Conservation (phyloP, 2,888 invertebrate genomes). For the Drosophila borborema region DNA sequence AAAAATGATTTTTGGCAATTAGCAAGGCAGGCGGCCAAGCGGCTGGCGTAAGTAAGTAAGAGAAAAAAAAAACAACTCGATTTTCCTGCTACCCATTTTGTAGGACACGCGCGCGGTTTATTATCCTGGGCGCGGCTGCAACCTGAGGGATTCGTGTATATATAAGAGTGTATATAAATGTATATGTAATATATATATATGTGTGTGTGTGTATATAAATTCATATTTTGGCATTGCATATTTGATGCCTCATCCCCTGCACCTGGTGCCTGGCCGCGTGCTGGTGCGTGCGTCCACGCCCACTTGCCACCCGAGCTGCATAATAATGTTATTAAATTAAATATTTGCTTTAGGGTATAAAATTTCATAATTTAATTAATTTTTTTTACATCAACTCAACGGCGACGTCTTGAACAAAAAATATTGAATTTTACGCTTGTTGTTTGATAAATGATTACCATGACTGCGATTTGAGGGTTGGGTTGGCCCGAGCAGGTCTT, state of each 20-base stretch:
- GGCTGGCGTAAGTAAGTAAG: constrained; percentile 23
- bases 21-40: constrained; percentile 61
- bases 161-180: neutral
- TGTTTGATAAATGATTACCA: constrained; percentile 77
- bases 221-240: constrained; percentile 40
- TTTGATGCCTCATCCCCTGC: constrained; percentile 9
- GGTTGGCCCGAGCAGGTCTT: constrained; percentile 1
- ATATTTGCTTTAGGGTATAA: constrained; percentile 79
- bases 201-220: neutral
- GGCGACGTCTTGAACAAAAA: constrained; percentile 54
- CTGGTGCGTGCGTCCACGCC: constrained; percentile 58
- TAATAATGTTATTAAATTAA: constrained; percentile 81
- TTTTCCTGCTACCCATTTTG: constrained; percentile 36
- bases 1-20: constrained; percentile 79
- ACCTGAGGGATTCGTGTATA: constrained; percentile 59
- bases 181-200: neutral
- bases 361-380: constrained; percentile 80
- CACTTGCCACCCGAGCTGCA: constrained; percentile 59
- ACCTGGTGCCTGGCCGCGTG: constrained; percentile 41
- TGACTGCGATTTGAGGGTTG: constrained; percentile 61
- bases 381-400: constrained; percentile 62
- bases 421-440: constrained; percentile 73
- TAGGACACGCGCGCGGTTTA: constrained; percentile 70
- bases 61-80: constrained; percentile 22
- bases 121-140: constrained; percentile 69